Percentiles rank a stretch among this genome's conserved stretches.
phyloP scores from a whole-genome alignment of 2,113 vertebrate genomes.

The Hippotragus niger region DNA sequence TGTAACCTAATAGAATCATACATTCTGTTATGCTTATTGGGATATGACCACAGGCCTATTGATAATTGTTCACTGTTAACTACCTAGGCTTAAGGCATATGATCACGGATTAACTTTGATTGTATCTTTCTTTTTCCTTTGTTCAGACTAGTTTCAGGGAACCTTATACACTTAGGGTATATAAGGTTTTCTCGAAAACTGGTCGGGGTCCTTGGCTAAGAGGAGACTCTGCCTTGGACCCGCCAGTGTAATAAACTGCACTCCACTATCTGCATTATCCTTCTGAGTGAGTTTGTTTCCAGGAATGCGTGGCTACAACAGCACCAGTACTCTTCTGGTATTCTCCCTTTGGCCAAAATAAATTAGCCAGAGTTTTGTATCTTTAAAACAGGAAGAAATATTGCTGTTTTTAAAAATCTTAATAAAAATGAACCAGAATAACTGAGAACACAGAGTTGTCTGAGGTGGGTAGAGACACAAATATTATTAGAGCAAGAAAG shows the following conservation, averaged over 20 bases:
- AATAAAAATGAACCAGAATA: background rate
- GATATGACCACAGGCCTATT: too few species aligned
- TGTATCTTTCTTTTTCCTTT: too few species aligned
- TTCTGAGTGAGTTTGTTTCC: background rate
- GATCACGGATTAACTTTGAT: too few species aligned
- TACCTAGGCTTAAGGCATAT: too few species aligned
- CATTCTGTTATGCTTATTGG: too few species aligned
- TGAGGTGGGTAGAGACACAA: background rate
- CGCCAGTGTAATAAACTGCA: background rate
- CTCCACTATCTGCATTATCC: background rate
- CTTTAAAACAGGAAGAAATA: background rate
- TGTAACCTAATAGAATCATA: too few species aligned
- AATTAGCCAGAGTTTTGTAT: background rate
- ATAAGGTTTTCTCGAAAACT: too few species aligned
- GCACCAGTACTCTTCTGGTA: background rate
- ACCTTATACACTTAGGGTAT: too few species aligned
- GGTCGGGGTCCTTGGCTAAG: background rate
- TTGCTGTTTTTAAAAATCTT: background rate
- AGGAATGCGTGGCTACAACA: rapidly evolving
- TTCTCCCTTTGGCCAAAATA: background rate
- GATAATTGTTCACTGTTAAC: too few species aligned
- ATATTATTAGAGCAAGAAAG: background rate
- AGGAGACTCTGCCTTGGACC: background rate
- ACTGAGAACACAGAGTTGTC: background rate
- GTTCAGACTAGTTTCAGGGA: too few species aligned